Evolutionary conservation across 2,888 invertebrate species (phyloP).

Genomic region (Ophion costatus): DNA sequence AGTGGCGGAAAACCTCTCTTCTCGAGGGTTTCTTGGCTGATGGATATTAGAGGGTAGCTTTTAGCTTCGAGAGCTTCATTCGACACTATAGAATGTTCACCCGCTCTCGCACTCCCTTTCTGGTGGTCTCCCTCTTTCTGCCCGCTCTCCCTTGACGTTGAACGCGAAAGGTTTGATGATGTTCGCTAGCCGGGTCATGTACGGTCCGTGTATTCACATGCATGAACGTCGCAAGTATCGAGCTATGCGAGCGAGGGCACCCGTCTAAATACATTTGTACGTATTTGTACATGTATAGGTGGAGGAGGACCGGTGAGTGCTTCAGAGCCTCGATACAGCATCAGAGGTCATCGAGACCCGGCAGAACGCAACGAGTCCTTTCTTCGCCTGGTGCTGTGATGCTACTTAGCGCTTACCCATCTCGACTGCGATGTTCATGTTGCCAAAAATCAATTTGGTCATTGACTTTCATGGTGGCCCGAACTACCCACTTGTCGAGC

Average conservation of each 20-base stretch:
- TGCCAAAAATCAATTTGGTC: background rate
- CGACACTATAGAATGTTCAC: conserved; percentile 44
- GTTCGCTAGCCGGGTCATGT: conserved; percentile 31
- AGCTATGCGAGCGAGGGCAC: background rate
- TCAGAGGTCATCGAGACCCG: conserved; percentile 25
- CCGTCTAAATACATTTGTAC: background rate
- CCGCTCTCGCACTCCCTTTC: conserved; percentile 2
- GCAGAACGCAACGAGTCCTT: conserved; percentile 3
- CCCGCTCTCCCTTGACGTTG: conserved; percentile 5
- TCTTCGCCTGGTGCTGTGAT: background rate
- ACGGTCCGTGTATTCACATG: background rate
- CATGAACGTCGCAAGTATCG: background rate
- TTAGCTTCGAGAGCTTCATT: conserved; percentile 66
- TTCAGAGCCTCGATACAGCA: conserved; percentile 20
- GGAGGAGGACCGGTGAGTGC: background rate
- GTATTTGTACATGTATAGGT: background rate
- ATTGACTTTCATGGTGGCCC: background rate
- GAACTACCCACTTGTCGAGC: too few species aligned
- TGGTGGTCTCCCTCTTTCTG: background rate
- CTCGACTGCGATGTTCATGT: too few species aligned
- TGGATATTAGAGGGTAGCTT: conserved; percentile 65
- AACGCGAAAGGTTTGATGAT: conserved; percentile 48
- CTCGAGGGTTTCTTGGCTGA: conserved; percentile 54
- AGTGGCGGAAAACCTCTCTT: conserved; percentile 34
- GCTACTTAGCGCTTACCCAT: background rate